Conservation (phyloP, 1,140 invertebrate species). For the Heliconius hermathena region DNA sequence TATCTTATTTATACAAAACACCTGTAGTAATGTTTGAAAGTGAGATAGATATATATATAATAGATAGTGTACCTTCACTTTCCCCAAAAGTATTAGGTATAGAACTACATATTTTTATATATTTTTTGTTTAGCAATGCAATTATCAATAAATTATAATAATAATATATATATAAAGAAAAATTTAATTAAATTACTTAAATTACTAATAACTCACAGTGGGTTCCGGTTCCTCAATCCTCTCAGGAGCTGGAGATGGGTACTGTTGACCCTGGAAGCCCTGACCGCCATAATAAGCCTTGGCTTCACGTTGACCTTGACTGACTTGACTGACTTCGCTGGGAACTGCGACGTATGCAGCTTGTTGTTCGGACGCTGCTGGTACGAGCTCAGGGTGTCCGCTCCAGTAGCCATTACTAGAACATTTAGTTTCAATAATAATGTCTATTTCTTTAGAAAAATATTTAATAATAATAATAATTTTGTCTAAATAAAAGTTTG, state of each 20-base stretch:
- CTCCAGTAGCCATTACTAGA: conserved; percentile 12
- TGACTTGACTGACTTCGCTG: not conserved
- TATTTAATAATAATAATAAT: too few relatives aligned
- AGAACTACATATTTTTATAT: too few relatives aligned
- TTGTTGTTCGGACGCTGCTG: conserved; percentile 54
- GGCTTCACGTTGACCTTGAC: conserved; percentile 47
- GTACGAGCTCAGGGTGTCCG: conserved; percentile 45
- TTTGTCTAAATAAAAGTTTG: too few relatives aligned
- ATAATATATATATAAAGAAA: not conserved
- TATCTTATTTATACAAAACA: too few relatives aligned
- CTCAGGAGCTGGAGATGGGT: conserved; percentile 14
- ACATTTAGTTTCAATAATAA: too few relatives aligned
- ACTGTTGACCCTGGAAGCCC: conserved; percentile 20
- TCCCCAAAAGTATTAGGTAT: too few relatives aligned
- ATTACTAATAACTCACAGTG: conserved; percentile 35
- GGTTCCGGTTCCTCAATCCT: conserved; percentile 44
- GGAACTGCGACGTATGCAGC: conserved; percentile 32
- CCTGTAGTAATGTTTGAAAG: too few relatives aligned
- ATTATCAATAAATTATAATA: too few relatives aligned
- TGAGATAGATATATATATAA: too few relatives aligned
- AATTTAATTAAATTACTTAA: not conserved
- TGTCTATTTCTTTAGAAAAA: too few relatives aligned
- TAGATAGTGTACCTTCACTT: too few relatives aligned
- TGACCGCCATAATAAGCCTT: conserved; percentile 44
- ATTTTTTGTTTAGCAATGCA: too few relatives aligned